Conservation (phyloP, 2,888 invertebrate genomes). For the Amorpha juglandis region DNA sequence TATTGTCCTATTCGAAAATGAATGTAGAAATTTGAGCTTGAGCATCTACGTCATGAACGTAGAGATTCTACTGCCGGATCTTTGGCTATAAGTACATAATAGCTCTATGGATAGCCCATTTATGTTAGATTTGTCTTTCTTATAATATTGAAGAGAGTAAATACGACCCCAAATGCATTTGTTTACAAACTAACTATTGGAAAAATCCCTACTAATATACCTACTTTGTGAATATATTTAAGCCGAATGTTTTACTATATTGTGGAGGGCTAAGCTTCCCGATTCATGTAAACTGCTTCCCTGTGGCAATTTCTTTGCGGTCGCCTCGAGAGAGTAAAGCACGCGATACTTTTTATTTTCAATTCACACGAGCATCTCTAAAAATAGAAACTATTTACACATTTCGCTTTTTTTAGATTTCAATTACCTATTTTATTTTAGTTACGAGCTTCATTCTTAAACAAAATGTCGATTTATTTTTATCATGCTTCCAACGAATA, state of each 20-base stretch:
- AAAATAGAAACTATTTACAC: constrained; percentile 41
- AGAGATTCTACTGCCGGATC: too few species aligned
- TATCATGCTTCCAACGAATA: neutral
- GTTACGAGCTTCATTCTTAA: neutral
- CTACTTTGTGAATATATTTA: constrained; percentile 28
- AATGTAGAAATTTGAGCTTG: too few species aligned
- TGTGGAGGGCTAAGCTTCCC: constrained; percentile 25
- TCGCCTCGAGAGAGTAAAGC: neutral
- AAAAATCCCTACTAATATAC: constrained; percentile 29
- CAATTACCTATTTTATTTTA: constrained; percentile 3
- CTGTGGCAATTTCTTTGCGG: constrained; percentile 48
- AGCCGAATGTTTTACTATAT: constrained; percentile 33
- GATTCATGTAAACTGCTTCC: constrained; percentile 44
- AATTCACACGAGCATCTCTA: constrained; percentile 38
- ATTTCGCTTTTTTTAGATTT: neutral
- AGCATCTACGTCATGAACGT: too few species aligned
- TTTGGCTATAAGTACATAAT: too few species aligned
- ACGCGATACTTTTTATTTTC: constrained; percentile 44
- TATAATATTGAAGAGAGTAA: constrained; percentile 10
- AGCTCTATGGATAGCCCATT: constrained; percentile 4
- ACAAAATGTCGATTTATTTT: neutral
- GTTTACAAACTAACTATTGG: constrained; percentile 24
- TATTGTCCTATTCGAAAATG: too few species aligned
- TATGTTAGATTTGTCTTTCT: neutral
- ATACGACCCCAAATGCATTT: neutral